Evolutionary conservation across 2,113 vertebrate genomes (phyloP), one percentile per base, ranked within the genome.

Genomic region (Macroglossus sobrinus): DNA sequence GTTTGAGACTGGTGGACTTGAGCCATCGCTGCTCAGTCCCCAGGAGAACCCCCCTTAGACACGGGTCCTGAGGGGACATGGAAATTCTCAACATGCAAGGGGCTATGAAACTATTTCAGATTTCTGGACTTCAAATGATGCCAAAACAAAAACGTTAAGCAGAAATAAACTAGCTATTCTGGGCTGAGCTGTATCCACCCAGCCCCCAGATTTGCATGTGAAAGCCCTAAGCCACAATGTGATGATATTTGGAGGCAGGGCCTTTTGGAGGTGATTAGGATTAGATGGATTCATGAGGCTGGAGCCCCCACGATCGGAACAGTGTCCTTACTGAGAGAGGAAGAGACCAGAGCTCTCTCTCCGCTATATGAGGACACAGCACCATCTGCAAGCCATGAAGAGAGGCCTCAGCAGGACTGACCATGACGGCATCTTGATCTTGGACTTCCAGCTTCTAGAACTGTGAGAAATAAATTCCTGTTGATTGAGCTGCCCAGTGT

Each of bases 341-440:
- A 57, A 82, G 14, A 35, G 3, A 40, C 88, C 13, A 9, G 47
- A 74, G 18, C 18, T 10, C 24, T 12, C 28, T 69, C 35, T 7
- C 24, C 1, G 3, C 30, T 19, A 1, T 3, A 2, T 7, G 38
- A 22, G 18, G 35, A 38, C 50, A 40, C 8, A 22, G 14, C 0
- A 2, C 57, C 2, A 0, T 16, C n/a, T 40, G 7, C 40, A 53
- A 12, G 64, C 45, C 12, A 5, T 7, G 30, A 53, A 43, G 21
- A 30, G 63, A 8, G 71, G 7, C 43, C 55, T n/a, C 64, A 15
- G 18, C 18, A 35, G 43, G n/a, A 76, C 2, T 8, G 11, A 15
- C 43, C 4, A 9, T 16, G 50, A 38, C 4, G 2, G 26, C 2
- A 4, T 22, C n/a, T 38, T 19, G 21, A 24, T 7, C 47, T 45